These are phyloP conservation scores for Pteronura brasiliensis DNA, from an alignment of 2,113 vertebrate species.

Conservation along the genomic window DNA sequence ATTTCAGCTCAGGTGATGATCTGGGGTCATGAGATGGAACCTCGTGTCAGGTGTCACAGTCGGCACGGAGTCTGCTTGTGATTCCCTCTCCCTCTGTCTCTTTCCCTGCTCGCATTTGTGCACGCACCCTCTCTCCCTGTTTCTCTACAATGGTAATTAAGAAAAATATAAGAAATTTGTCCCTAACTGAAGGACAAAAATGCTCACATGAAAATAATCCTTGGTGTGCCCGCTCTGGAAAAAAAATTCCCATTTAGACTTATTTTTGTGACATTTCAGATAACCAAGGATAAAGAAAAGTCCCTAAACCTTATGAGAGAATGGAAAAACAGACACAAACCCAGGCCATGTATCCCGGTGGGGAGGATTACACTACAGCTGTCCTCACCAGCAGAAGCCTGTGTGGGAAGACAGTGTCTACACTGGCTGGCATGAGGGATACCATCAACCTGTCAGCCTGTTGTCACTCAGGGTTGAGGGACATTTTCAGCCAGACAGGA, in stretches of 20 bases:
- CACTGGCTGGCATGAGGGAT: background rate
- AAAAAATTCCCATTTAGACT: background rate
- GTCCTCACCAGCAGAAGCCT: background rate
- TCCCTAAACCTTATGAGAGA: background rate
- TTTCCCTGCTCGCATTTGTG: background rate
- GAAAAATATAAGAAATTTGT: background rate
- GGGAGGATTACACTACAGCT: background rate
- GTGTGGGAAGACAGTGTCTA: too few relatives aligned
- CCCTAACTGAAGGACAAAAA: background rate
- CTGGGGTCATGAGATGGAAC: background rate
- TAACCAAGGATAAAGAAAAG: background rate
- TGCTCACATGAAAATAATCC: background rate
- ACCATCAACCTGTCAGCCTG: background rate
- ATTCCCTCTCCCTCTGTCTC: background rate
- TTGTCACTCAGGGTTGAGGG: background rate
- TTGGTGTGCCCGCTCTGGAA: background rate
- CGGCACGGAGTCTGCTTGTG: background rate
- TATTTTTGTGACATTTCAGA: conserved; percentile 22
- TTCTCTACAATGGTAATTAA: background rate
- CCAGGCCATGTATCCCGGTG: background rate
- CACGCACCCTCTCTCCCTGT: background rate
- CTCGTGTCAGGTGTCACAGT: background rate
- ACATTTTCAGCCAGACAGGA: background rate
- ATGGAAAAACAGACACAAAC: background rate
- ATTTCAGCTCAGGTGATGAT: background rate